phyloP scores from a whole-genome alignment of 2,888 invertebrate genomes.

The Metopia argyrocephala region DNA sequence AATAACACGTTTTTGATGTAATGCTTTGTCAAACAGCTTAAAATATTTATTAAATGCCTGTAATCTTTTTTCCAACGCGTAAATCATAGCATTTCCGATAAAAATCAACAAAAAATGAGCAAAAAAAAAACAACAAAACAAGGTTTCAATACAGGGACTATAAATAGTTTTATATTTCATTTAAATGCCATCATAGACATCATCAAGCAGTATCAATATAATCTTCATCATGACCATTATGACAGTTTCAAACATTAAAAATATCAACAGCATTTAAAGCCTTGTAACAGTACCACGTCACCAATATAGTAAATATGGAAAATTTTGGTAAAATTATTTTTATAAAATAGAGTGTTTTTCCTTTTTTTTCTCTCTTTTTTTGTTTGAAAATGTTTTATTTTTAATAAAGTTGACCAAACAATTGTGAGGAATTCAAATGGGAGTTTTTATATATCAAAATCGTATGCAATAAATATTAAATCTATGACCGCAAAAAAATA shows the following conservation, averaged over 20 bases:
- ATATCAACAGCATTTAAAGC: neutral
- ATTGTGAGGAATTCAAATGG: conserved; percentile 14
- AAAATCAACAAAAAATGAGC: too few species aligned
- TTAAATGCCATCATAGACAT: neutral
- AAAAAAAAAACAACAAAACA: neutral
- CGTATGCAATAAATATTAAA: conserved; percentile 48
- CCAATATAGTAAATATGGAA: conserved; percentile 35
- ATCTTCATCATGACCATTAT: too few species aligned
- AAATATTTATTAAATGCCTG: conserved; percentile 24
- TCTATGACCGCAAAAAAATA: conserved; percentile 50
- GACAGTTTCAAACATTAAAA: neutral
- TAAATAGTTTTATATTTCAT: conserved; percentile 18
- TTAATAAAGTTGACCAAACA: conserved; percentile 3
- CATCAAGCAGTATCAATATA: neutral
- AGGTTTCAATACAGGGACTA: neutral
- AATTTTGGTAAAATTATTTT: conserved; percentile 36
- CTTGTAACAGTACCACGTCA: neutral
- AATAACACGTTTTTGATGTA: too few species aligned
- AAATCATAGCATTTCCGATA: neutral
- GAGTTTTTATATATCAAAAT: conserved; percentile 30
- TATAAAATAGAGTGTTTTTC: conserved; percentile 14
- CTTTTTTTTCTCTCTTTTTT: neutral
- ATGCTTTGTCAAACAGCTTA: neutral
- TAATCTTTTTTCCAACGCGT: conserved; percentile 26
- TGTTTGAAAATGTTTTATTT: neutral